Evolutionary conservation across 2,888 invertebrate species (phyloP).

Genomic region (Corythucha ciliata): DNA sequence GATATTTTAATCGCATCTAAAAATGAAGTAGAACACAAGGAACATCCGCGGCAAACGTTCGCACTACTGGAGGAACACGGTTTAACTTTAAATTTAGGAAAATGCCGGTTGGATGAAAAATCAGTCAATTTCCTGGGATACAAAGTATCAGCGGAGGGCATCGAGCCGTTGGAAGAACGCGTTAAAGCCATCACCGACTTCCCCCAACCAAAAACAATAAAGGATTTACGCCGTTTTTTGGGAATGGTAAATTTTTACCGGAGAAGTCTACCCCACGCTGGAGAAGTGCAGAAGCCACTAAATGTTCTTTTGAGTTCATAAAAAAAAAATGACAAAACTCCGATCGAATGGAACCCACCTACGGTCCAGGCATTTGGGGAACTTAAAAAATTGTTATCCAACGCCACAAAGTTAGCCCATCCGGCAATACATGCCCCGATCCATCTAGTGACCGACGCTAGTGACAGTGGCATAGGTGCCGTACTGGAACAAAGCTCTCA

Average conservation of each 20-base stretch:
- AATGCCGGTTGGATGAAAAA: background rate
- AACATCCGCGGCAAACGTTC: conserved; percentile 1
- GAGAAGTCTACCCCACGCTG: conserved; percentile 39
- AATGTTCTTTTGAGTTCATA: conserved; percentile 11
- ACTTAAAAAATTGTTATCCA: conserved; percentile 35
- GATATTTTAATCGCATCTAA: conserved; percentile 33
- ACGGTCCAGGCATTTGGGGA: conserved; percentile 33
- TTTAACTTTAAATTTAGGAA: conserved; percentile 27
- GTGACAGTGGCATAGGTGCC: conserved; percentile 10
- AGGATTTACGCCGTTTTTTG: conserved; percentile 17
- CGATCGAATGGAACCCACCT: conserved; percentile 25
- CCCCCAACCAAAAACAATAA: background rate
- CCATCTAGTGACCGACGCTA: conserved; percentile 16
- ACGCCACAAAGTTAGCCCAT: conserved; percentile 37
- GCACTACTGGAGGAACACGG: background rate
- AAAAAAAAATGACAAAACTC: conserved; percentile 21
- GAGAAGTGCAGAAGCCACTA: conserved; percentile 31
- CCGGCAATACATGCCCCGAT: conserved; percentile 10
- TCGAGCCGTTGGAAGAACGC: background rate
- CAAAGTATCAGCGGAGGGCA: background rate
- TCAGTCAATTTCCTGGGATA: background rate
- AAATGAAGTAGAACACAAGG: conserved; percentile 3
- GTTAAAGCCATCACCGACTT: conserved; percentile 1
- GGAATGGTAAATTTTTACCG: conserved; percentile 31
- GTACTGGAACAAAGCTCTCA: conserved; percentile 23